Evolutionary conservation across 2,888 invertebrate genomes (phyloP), one percentile per base, ranked within the genome.

Genomic region (Leptarthrus brevirostris): DNA sequence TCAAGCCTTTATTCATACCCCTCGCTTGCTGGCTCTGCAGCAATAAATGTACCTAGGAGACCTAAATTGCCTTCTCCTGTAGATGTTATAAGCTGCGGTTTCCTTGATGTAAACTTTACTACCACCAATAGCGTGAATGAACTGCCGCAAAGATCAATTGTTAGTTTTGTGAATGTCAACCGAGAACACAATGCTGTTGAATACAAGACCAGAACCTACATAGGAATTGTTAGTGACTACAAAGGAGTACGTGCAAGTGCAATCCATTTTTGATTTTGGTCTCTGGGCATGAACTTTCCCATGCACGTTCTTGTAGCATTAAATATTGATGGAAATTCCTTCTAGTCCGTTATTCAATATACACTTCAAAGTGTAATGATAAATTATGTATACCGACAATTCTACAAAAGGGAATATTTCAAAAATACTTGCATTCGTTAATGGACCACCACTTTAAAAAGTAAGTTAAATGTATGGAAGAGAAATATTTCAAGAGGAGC

Each of bases 51-150:
- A 69, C 73, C 52, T 47, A 61, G 66, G n/a, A n/a, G n/a, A 20
- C 61, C 72, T 34, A 75, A 75, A 75, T 75, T 75, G 73, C 75
- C 75, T 73, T 69, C 49, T 69, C 69, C 69, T 72, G 72, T 54
- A 74, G 44, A 69, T 36, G 69, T 56, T 72, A 69, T 69, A 64
- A 26, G 36, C 34, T 72, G 72, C 52, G 74, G 61, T 74, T 66
- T 66, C 54, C 54, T 74, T 52, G 18, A 58, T 52, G 73, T 56
- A 34, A 58, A 52, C 61, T 47, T 10, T 22, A 73, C 64, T 18
- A 52, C 64, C 73, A 61, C 61, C 64, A 64, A 47, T 64, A 73
- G 58, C 49, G 47, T 53, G 49, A 61, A 58, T 72, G 56, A 44
- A 40, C 61, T 58, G 18, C 72, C 72, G 56, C 56, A 72, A 47